phyloP scores from a whole-genome alignment of 2,113 vertebrate genomes.

The Xyliphius kryptos region DNA sequence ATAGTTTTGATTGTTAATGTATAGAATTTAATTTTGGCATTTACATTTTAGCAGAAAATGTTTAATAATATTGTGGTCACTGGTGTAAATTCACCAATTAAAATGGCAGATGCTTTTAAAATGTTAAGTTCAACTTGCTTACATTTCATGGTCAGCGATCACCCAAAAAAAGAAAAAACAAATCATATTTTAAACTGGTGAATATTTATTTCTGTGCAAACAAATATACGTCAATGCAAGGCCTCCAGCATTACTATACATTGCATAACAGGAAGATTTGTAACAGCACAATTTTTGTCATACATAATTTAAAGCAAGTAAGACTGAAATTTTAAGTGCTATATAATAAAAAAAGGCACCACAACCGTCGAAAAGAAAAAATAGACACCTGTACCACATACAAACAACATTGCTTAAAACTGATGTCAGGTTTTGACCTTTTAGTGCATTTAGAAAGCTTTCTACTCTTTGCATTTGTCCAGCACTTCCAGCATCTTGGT shows the following conservation, averaged over 20 bases:
- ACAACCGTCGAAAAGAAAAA: slow-evolving; percentile 10
- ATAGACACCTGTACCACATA: slow-evolving; percentile 10
- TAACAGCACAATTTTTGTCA: slow-evolving; percentile 12
- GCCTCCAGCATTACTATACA: slow-evolving; percentile 21
- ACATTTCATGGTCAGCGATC: too few relatives aligned
- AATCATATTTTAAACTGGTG: slow-evolving; percentile 2
- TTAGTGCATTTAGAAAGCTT: slow-evolving; percentile 16
- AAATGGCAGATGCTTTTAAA: too few relatives aligned
- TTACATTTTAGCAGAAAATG: too few relatives aligned
- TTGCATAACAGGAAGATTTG: slow-evolving; percentile 15
- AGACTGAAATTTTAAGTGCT: slow-evolving; percentile 22
- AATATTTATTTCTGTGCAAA: slow-evolving; percentile 31
- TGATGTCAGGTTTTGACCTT: neutral
- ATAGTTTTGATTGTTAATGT: too few relatives aligned
- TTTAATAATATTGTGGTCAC: too few relatives aligned
- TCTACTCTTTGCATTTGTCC: slow-evolving; percentile 52
- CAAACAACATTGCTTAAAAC: slow-evolving; percentile 5
- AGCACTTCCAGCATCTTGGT: slow-evolving; percentile 65
- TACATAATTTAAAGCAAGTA: slow-evolving; percentile 4
- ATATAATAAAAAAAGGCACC: neutral
- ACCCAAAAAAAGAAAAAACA: too few relatives aligned
- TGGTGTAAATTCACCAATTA: too few relatives aligned
- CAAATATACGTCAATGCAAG: slow-evolving; percentile 9
- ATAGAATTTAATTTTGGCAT: too few relatives aligned
- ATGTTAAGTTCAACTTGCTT: too few relatives aligned